Conservation (phyloP, 2,797 vertebrate species). For the Anableps anableps region DNA sequence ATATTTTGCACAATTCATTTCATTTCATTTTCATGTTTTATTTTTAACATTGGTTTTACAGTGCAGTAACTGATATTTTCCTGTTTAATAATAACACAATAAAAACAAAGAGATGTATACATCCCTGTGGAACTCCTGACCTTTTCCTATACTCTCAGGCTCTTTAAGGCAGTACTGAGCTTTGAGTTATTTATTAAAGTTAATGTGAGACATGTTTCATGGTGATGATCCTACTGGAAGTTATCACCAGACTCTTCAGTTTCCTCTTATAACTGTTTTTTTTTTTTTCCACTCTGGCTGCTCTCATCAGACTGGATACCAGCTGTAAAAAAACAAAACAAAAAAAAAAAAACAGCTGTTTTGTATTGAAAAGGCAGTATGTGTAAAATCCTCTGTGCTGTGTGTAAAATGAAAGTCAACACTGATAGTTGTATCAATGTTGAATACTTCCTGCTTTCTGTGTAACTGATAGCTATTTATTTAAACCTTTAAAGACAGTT, state of each 20-base stretch:
- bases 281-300: background rate
- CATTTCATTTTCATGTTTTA: background rate
- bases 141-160: background rate
- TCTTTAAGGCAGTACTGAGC: background rate
- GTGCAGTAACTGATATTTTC: background rate
- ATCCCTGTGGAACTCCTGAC: background rate
- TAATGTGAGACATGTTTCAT: background rate
- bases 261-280: background rate
- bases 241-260: background rate
- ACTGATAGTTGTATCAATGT: background rate
- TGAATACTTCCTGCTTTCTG: background rate
- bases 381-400: background rate
- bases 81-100: background rate
- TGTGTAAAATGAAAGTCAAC: slow-evolving; percentile 1
- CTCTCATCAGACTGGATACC: background rate
- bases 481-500: background rate
- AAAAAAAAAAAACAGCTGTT: background rate
- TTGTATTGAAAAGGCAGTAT: background rate
- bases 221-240: background rate
- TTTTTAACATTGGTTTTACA: background rate
- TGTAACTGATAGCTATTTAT: background rate
- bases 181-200: background rate
- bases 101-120: background rate
- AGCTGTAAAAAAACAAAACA: background rate
- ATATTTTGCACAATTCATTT: background rate